phyloP scores from a whole-genome alignment of 2,113 vertebrate species.

The Acanthochromis polyacanthus region DNA sequence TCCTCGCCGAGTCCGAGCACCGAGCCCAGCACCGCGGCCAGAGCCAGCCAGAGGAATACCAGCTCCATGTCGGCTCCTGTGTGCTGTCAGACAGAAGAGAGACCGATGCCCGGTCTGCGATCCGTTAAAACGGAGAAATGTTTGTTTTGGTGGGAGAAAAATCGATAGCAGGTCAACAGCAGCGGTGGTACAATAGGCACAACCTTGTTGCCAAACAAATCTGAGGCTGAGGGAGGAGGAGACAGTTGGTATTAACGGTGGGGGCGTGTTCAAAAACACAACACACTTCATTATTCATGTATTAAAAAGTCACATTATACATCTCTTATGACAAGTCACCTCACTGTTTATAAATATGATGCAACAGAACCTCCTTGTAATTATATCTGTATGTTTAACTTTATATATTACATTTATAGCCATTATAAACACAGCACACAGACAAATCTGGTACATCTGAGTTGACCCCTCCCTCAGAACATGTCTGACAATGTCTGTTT shows the following conservation, averaged over 20 bases:
- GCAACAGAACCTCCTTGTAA: no score
- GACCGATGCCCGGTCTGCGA: neutral
- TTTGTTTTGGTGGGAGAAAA: constrained; percentile 31
- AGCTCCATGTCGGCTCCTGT: constrained; percentile 56
- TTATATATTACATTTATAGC: no score
- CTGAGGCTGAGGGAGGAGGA: constrained; percentile 52
- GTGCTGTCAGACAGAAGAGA: constrained; percentile 1
- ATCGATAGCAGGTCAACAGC: constrained; percentile 5
- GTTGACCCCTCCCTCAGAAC: no score
- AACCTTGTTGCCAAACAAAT: constrained; percentile 67
- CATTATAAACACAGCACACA: no score
- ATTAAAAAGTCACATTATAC: neutral
- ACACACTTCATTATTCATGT: no score
- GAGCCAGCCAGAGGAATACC: constrained; percentile 34
- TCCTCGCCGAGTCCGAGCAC: constrained; percentile 64
- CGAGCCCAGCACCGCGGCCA: constrained; percentile 55
- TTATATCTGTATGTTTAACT: no score
- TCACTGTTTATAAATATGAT: no score
- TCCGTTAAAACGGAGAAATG: constrained; percentile 1
- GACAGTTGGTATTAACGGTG: neutral
- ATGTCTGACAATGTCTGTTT: no score
- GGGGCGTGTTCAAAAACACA: constrained; percentile 24
- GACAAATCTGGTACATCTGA: no score
- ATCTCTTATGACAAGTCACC: neutral
- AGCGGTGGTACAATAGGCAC: neutral